phyloP scores from a whole-genome alignment of 2,113 vertebrate species.

The Conger conger region DNA sequence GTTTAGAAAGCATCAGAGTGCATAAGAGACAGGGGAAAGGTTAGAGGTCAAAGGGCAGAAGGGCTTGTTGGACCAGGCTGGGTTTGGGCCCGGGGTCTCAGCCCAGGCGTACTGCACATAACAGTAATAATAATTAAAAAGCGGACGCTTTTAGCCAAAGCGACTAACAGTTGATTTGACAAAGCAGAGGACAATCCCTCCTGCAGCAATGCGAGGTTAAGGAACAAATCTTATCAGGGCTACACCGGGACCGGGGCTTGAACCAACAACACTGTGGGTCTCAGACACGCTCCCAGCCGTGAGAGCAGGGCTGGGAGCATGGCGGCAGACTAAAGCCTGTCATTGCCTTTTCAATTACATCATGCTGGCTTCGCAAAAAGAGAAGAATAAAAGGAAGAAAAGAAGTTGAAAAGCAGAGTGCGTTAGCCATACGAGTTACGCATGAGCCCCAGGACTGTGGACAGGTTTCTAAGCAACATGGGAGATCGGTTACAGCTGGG shows the following conservation, averaged over 20 bases:
- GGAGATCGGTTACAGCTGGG: neutral
- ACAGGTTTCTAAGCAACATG: neutral
- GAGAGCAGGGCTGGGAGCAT: no score
- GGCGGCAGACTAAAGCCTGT: neutral
- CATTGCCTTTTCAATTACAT: neutral
- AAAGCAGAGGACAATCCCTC: no score
- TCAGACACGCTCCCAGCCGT: no score
- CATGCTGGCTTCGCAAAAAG: neutral
- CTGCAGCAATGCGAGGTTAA: no score
- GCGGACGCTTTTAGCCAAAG: no score
- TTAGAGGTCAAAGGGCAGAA: slow-evolving; percentile 10
- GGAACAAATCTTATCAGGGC: no score
- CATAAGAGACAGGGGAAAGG: slow-evolving; percentile 52
- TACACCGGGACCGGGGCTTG: no score
- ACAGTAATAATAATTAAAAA: no score
- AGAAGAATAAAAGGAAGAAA: neutral
- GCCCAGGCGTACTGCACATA: neutral
- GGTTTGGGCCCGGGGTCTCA: neutral
- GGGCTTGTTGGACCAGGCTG: no score
- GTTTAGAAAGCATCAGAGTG: slow-evolving; percentile 62
- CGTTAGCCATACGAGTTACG: neutral
- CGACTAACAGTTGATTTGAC: no score
- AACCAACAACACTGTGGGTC: neutral
- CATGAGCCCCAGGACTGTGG: neutral
- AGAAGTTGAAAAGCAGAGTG: neutral